Percentiles rank a stretch among this genome's conserved stretches.
phyloP scores from a whole-genome alignment of 2,797 vertebrate genomes.

The Sternarchorhynchus goeldii region DNA sequence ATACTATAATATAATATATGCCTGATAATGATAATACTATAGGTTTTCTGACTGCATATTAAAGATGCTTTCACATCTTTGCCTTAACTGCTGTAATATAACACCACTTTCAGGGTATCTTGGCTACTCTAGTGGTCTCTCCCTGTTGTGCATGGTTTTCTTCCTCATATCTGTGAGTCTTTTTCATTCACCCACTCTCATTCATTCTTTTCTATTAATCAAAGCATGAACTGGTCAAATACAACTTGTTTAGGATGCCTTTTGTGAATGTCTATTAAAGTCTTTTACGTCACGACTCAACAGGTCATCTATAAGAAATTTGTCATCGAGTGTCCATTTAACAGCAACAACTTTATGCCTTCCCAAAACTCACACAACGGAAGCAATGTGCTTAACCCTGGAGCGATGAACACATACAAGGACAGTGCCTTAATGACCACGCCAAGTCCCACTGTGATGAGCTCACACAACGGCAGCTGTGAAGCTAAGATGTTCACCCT shows the following conservation, averaged over 20 bases:
- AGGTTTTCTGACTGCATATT: not conserved
- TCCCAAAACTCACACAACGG: constrained; percentile 49
- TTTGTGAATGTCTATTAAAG: not conserved
- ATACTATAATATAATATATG: not conserved
- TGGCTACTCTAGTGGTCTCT: constrained; percentile 96
- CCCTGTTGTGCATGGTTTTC: constrained; percentile 95
- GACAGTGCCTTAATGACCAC: constrained; percentile 33
- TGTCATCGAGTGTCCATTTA: constrained; percentile 75
- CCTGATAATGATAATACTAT: too few relatives aligned
- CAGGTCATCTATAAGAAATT: constrained; percentile 95
- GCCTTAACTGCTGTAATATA: not conserved
- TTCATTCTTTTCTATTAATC: not conserved
- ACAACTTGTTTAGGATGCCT: not conserved
- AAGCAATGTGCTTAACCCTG: not conserved
- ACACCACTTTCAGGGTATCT: constrained; percentile 82
- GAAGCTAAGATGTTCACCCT: constrained; percentile 66
- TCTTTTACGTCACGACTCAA: constrained; percentile 23
- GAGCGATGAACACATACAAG: not conserved
- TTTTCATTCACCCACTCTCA: not conserved
- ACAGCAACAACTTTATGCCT: constrained; percentile 47
- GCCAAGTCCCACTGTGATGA: not conserved
- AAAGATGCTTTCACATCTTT: constrained; percentile 16
- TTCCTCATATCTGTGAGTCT: constrained; percentile 93
- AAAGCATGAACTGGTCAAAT: not conserved
- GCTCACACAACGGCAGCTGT: constrained; percentile 50